phyloP scores from a whole-genome alignment of 2,888 invertebrate species.

The Prosapia bicincta region DNA sequence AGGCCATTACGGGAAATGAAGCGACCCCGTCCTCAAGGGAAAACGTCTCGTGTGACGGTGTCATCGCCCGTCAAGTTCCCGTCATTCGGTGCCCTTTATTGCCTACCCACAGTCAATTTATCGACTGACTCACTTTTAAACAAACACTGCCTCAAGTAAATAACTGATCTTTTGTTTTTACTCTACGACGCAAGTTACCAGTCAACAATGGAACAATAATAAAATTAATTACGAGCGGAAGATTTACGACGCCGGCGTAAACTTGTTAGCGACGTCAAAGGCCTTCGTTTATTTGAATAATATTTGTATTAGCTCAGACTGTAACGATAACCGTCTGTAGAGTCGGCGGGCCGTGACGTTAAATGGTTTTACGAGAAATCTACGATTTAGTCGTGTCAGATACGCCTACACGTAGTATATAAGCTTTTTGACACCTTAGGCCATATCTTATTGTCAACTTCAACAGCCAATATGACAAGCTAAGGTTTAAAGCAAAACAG shows the following conservation, averaged over 20 bases:
- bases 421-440: too few relatives aligned
- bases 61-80: background rate
- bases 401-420: too few relatives aligned
- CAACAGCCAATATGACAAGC: too few relatives aligned
- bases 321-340: background rate
- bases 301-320: background rate
- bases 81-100: background rate
- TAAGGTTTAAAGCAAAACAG: too few relatives aligned
- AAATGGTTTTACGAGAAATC: background rate
- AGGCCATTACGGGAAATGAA: background rate
- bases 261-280: too few relatives aligned
- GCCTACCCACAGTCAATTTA: background rate
- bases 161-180: background rate
- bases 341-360: background rate
- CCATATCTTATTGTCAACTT: too few relatives aligned
- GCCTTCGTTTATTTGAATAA: background rate
- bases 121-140: background rate
- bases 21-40: background rate
- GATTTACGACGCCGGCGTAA: background rate
- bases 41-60: background rate
- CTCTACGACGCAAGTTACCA: background rate
- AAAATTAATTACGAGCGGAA: background rate
- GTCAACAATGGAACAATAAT: background rate
- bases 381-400: too few relatives aligned
- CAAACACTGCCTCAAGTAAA: background rate